phyloP scores from a whole-genome alignment of 2,113 vertebrate genomes.

The Collichthys lucidus region DNA sequence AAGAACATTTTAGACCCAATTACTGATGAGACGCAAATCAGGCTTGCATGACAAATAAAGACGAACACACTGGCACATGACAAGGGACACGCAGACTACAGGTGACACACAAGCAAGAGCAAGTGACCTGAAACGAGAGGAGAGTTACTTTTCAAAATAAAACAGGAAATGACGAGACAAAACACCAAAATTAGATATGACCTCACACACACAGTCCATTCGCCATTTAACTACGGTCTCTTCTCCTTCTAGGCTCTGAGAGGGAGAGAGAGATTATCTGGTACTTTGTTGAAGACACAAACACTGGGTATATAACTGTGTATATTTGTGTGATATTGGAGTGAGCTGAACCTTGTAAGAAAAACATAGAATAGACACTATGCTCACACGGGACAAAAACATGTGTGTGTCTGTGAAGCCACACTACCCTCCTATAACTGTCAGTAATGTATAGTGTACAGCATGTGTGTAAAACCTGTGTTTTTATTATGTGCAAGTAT shows the following conservation, averaged over 20 bases:
- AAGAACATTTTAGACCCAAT: not conserved
- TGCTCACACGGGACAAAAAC: not conserved
- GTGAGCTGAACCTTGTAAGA: not conserved
- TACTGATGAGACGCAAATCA: not conserved
- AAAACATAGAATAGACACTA: not conserved
- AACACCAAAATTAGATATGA: no score
- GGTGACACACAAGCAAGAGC: no score
- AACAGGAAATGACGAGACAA: no score
- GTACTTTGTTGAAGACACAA: not conserved
- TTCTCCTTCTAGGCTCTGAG: no score
- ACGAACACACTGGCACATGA: no score
- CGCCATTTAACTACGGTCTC: no score
- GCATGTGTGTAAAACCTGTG: constrained; percentile 1
- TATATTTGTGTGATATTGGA: not conserved
- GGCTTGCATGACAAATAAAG: no score
- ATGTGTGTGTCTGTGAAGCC: not conserved
- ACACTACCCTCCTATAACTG: not conserved
- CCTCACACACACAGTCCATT: no score
- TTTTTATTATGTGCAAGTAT: not conserved
- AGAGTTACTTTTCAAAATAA: no score
- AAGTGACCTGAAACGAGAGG: no score
- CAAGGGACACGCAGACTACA: no score
- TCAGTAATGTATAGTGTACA: not conserved
- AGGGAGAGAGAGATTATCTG: no score
- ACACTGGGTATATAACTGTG: not conserved